Evolutionary conservation across 2,113 vertebrate species (phyloP), one percentile per base, ranked within the genome.

Genomic region (Numenius arquata): DNA sequence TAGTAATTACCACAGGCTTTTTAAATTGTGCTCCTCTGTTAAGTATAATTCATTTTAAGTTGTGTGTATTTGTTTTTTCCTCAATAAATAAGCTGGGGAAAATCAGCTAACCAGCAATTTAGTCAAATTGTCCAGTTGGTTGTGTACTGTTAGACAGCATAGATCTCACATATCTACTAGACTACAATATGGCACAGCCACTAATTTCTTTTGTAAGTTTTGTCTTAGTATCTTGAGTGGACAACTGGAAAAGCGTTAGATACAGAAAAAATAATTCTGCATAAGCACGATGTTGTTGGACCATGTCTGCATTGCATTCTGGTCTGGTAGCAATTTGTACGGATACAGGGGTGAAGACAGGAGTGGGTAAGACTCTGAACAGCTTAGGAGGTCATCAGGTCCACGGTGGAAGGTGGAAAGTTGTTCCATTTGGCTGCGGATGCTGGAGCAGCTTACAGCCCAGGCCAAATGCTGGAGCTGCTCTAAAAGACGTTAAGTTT

Each of bases 281-380:
- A 4, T 52, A 38, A 78, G 29, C 20, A 32, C 1, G 1, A 8
- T 47, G 26, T 26, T 50, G 12, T n/a, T 72, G 27, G 40, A 36
- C 71, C 2, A 0, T 13, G 19, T 43, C 18, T 7, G 4, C 2
- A 1, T 34, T 83, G 43, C 1, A 0, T 88, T 92, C n/a, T 76
- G 23, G 13, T 78, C 34, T 85, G 47, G 38, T n/a, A 55, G 43
- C 32, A 30, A 75, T 90, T 90, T 59, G 43, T 68, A 21, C 1
- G 1, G 74, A 12, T 36, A 8, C 4, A 15, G 67, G 20, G 32
- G 16, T 41, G 38, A 75, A 55, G 56, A 65, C 68, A 56, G 45
- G 27, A 75, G 40, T 21, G 17, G 75, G 15, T 50, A n/a, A 52
- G 40, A 40, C 52, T 71, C 47, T 85, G 26, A 76, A 30, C 5